Base-by-base conservation (phyloP, 2,888 invertebrate species). In the Aricia artaxerxes region DNA sequence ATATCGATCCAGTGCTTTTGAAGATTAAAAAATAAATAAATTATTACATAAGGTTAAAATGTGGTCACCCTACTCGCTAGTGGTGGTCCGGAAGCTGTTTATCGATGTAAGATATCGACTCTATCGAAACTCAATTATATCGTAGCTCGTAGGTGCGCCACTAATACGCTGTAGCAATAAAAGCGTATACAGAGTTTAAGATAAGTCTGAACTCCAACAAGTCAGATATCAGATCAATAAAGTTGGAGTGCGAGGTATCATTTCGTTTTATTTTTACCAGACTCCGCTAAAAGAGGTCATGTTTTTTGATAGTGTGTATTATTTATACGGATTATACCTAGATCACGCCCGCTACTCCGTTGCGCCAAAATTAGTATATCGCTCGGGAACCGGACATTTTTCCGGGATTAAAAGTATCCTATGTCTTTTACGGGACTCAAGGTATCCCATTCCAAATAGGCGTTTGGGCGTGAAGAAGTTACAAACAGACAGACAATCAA, bases 71-170 rank as follows among this genome's bases (percentile, higher is more conserved):
- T 35, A 69, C 69, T 69, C 69, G 69, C 69, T 38, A 69, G 69
- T 38, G 69, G 35, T 69, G 69, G 69, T 6, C 69, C 69, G 69
- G 69, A 69, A 69, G 69, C 35, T 35, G 24, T 38, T 38, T 69
- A 69, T 69, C 69, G 69, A 69, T 69, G 31, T 69, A 38, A 69
- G 69, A 69, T 69, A 69, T 69, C 35, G 69, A 69, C 11, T 38
- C 35, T 38, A 69, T 69, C 69, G 69, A 38, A 38, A 69, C 64
- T 64, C 69, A 69, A 69, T 69, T 35, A 38, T 69, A 69, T 38
- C 69, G 6, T 69, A 4, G 69, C 5, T 69, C 35, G 5, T 69
- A 38, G 69, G 35, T 38, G 69, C 69, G 35, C 13, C n/a, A 61
- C 61, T 7, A 61, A 61, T 61, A 61, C 3, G 57, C 57, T 5